Base-by-base conservation (phyloP, 2,113 vertebrate genomes). In the Martes martes region DNA sequence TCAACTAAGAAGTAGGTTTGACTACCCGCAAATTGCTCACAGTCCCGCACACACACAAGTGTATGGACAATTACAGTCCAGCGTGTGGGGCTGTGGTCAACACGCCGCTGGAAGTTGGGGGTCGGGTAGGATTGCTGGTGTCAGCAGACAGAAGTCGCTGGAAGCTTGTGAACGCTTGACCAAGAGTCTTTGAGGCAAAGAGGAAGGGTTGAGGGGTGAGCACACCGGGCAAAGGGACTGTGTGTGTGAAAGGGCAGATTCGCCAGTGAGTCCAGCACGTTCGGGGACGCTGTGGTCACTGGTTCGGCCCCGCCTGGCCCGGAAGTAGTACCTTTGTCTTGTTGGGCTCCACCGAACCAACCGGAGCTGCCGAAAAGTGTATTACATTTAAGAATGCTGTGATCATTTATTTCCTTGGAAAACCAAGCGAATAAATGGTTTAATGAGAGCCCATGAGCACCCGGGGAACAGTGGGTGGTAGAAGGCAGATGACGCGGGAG, bases 71-170 rank as follows among this genome's bases (percentile, higher is more conserved):
- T 21, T 84, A 14, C 11, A n/a, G 11, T 15, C 67, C n/a, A 15
- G 39, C 4, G 24, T 4, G 15, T 0, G 45, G 33, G 10, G 63
- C 23, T 23, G 1, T 1, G 15, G 36, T n/a, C 21, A 6, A 19
- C n/a, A 19, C 13, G 23, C n/a, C 33, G 74, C 11, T n/a, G 28
- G 71, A 21, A 18, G 69, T 57, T 4, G 21, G 45, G 89, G 21
- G 10, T n/a, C 19, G 15, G 89, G 16, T 2, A 1, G 69, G 33
- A 19, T 19, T 19, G 14, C 47, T 55, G 5, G 1, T 7, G 14
- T 55, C 79, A 4, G 36, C 39, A 21, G 52, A 85, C 5, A 42
- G 82, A 78, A 18, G 90, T 2, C 21, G 42, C 76, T 11, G 26
- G 50, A 73, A 65, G 57, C 9, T n/a, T 24, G 36, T 52, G 11